Percentiles rank a stretch among this genome's conserved stretches.
phyloP scores from a whole-genome alignment of 2,113 vertebrate species.

The human region DNA sequence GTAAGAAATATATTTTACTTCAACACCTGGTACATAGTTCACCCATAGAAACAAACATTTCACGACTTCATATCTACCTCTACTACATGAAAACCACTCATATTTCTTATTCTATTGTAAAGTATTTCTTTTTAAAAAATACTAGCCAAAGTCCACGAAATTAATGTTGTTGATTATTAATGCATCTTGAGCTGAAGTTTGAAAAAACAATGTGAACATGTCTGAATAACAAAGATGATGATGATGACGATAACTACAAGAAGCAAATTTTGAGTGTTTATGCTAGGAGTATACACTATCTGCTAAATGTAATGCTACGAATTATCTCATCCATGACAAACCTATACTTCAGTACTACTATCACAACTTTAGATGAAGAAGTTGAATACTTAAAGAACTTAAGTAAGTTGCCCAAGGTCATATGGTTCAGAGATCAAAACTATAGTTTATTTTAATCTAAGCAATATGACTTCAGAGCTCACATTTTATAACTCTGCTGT shows the following conservation, averaged over 20 bases:
- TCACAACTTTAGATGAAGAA: background rate
- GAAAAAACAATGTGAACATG: background rate
- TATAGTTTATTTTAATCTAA: background rate
- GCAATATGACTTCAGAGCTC: background rate
- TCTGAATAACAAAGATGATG: background rate
- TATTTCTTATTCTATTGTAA: background rate
- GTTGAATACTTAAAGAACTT: background rate
- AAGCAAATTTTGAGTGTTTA: background rate
- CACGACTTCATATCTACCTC: background rate
- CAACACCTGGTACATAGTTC: too few relatives aligned
- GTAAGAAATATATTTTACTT: background rate
- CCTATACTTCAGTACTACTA: background rate
- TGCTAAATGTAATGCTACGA: background rate
- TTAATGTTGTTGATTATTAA: background rate
- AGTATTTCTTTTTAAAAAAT: background rate
- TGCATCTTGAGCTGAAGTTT: background rate
- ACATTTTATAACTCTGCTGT: background rate
- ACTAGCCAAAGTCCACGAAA: background rate
- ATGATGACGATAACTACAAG: background rate
- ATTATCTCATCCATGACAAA: background rate
- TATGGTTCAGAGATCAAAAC: background rate
- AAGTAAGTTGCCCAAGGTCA: background rate
- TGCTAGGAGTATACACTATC: background rate
- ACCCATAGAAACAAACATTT: background rate
- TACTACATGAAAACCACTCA: background rate